phyloP scores from a whole-genome alignment of 2,888 invertebrate genomes.

The Ectemnius continuus region DNA sequence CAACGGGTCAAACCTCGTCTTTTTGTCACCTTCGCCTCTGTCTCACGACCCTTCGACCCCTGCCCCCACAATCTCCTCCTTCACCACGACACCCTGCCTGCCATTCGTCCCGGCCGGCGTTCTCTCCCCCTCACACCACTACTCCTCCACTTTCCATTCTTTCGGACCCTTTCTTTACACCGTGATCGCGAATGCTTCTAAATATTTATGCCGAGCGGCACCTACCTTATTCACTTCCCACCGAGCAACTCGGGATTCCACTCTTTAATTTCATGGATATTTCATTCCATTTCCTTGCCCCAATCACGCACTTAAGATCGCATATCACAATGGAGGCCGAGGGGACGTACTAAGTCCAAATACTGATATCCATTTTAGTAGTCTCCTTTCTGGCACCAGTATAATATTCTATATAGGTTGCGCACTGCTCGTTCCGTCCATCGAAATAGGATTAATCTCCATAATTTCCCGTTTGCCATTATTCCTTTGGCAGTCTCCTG shows the following conservation, averaged over 20 bases:
- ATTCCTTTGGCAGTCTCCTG: background rate
- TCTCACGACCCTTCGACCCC: conserved; percentile 5
- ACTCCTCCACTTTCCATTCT: conserved; percentile 8
- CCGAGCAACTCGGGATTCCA: conserved; percentile 26
- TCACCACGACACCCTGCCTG: conserved; percentile 1
- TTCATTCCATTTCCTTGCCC: too few species aligned
- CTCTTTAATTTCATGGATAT: too few species aligned
- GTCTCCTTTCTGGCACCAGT: too few species aligned
- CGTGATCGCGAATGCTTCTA: conserved; percentile 49
- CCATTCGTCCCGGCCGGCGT: background rate
- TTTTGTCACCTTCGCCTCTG: conserved; percentile 7
- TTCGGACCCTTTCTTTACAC: conserved; percentile 8
- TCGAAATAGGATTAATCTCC: conserved; percentile 18
- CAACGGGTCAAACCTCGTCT: background rate
- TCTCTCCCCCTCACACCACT: background rate
- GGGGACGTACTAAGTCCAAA: too few species aligned
- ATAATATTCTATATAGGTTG: too few species aligned
- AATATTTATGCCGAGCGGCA: conserved; percentile 64
- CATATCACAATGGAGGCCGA: too few species aligned
- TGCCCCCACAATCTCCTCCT: background rate
- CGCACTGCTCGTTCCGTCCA: background rate
- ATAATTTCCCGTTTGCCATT: conserved; percentile 9
- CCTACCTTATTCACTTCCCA: conserved; percentile 61
- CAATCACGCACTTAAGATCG: too few species aligned
- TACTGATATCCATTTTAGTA: too few species aligned